Percentiles rank a stretch among this genome's conserved stretches.
Evolutionary conservation across 2,888 invertebrate genomes (phyloP).

Genomic region (Altica lythri): DNA sequence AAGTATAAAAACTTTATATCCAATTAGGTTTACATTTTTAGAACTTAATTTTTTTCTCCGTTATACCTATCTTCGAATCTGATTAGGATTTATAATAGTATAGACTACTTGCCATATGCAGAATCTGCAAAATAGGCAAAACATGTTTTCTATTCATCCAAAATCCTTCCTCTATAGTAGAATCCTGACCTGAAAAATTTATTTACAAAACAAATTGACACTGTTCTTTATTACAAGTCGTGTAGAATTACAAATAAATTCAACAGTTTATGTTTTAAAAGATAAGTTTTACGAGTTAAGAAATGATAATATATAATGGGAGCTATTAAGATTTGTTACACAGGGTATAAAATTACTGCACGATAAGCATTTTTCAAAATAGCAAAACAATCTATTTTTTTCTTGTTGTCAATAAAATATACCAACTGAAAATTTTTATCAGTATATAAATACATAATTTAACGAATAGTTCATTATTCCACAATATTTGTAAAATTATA

Average conservation of each 20-base stretch:
- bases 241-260: constrained; percentile 31
- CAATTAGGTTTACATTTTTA: no score
- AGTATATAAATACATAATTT: no score
- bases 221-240: constrained; percentile 19
- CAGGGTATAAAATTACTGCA: constrained; percentile 25
- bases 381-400: no score
- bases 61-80: constrained; percentile 3
- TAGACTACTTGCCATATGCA: constrained; percentile 1
- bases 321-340: constrained; percentile 33
- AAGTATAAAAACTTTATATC: no score
- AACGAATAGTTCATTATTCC: no score
- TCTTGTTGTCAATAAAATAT: no score
- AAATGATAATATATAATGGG: constrained; percentile 38
- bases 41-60: background rate
- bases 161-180: constrained; percentile 14
- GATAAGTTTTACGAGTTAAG: constrained; percentile 33
- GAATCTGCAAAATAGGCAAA: constrained; percentile 11
- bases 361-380: no score
- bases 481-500: no score
- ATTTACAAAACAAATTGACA: constrained; percentile 20
- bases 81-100: constrained; percentile 11
- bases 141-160: constrained; percentile 16
- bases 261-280: constrained; percentile 30
- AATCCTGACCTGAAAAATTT: constrained; percentile 20
- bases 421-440: no score